Base-by-base conservation (phyloP, 1,140 invertebrate genomes). In the Trinorchestia longiramus region DNA sequence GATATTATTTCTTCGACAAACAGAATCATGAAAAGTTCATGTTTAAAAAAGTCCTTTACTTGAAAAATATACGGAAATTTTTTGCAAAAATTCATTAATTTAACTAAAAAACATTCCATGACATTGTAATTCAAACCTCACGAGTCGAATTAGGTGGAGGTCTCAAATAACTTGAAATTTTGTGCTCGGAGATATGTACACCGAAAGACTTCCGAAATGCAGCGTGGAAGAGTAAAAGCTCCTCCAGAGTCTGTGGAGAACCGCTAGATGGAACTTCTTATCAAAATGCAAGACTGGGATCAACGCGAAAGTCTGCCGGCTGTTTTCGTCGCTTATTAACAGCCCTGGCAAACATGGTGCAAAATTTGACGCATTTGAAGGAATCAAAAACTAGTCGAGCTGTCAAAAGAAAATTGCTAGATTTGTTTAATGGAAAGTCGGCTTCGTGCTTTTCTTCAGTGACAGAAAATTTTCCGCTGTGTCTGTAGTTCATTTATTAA, bases 271-370 rank as follows among this genome's bases (percentile, higher is more conserved):
- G 62, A 77, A 23, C 36, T 28, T 77, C 62, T 77, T 77, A 77
- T 77, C 62, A 77, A 28, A 77, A 77, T 77, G 62, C 62, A 36
- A 77, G 62, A 36, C 62, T 77, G 62, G 62, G 36, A 77, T 77
- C 28, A 11, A 19, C 15, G 62, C 62, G 36, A 77, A 77, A 11
- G 36, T 36, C 62, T 1, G 3, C 62, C 15, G 28, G 15, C 28
- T 77, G 62, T 77, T 77, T 77, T 77, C 62, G 62, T 77, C 62
- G 62, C 62, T 77, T 77, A 77, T 77, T 77, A 77, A 77, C 62
- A 77, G 62, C 28, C 62, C 62, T 77, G 15, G 62, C 62, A 77
- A 77, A 77, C 62, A 77, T 77, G 62, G 36, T 77, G 62, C 1
- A 77, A 28, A 28, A 77, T 77, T 77, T 77, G 62, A 77, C 15